These are phyloP conservation scores for Pogoniulus pusillus DNA, from an alignment of 2,797 vertebrate species.

Conservation along the genomic window DNA sequence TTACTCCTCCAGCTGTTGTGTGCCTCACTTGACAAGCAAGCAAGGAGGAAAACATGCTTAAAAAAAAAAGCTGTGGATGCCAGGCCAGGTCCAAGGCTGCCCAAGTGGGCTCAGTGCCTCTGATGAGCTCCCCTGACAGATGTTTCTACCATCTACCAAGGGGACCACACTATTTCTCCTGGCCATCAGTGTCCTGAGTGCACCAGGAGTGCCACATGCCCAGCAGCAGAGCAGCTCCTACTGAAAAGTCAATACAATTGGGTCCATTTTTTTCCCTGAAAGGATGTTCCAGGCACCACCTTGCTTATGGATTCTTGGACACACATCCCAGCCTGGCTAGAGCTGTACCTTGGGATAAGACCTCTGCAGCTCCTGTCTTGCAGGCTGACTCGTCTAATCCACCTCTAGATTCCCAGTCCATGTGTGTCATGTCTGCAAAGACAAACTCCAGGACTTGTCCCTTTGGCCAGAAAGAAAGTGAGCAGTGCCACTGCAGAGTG, in stretches of 20 bases:
- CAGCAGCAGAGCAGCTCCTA: neutral
- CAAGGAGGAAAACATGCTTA: fast-evolving
- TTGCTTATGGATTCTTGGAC: neutral
- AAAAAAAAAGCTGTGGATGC: neutral
- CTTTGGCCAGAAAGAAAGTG: neutral
- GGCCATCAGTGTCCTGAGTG: neutral
- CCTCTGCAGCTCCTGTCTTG: neutral
- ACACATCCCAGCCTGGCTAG: neutral
- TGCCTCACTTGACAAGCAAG: neutral
- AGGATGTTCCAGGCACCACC: neutral
- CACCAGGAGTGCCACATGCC: fast-evolving
- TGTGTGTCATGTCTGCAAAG: neutral
- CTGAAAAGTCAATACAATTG: neutral
- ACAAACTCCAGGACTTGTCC: neutral
- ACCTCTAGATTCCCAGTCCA: neutral
- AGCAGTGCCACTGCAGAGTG: fast-evolving
- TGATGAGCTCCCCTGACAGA: no score
- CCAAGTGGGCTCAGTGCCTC: no score
- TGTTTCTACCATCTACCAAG: neutral
- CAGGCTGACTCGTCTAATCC: neutral
- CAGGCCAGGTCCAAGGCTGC: neutral
- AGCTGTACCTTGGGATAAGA: neutral
- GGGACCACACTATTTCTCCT: neutral
- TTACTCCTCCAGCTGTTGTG: no score
- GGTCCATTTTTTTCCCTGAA: neutral